phyloP scores from a whole-genome alignment of 2,888 invertebrate species.

The Limnephilus lunatus region DNA sequence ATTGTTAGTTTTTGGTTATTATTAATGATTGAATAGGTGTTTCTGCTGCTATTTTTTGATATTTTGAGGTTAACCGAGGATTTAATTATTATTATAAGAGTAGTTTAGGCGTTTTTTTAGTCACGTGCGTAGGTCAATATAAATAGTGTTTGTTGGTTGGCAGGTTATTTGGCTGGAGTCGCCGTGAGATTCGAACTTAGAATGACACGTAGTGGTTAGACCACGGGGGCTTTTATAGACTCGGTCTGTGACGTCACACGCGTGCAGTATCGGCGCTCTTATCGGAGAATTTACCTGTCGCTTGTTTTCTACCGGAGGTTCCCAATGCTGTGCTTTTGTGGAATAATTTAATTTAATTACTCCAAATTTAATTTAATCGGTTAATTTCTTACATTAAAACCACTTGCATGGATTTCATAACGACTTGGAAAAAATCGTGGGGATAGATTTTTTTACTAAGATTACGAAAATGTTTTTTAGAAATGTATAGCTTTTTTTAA shows the following conservation, averaged over 20 bases:
- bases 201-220: constrained; percentile 40
- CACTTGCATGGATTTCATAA: too few relatives aligned
- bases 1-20: not conserved
- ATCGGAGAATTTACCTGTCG: constrained; percentile 37
- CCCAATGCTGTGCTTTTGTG: not conserved
- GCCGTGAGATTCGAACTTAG: constrained; percentile 3
- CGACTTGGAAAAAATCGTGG: too few relatives aligned
- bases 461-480: too few relatives aligned
- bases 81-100: not conserved
- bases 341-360: not conserved
- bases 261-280: constrained; percentile 31
- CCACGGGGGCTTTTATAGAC: constrained; percentile 49
- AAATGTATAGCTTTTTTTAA: too few relatives aligned
- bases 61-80: not conserved
- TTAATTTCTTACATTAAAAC: too few relatives aligned
- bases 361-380: too few relatives aligned
- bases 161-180: not conserved
- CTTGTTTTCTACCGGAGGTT: not conserved
- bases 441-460: too few relatives aligned
- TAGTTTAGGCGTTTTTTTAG: not conserved
- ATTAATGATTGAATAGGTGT: not conserved
- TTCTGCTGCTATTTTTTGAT: not conserved
- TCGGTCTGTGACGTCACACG: constrained; percentile 49
- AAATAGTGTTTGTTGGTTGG: not conserved
- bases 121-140: not conserved